phyloP scores from a whole-genome alignment of 2,113 vertebrate genomes.

The Catharus minimus region DNA sequence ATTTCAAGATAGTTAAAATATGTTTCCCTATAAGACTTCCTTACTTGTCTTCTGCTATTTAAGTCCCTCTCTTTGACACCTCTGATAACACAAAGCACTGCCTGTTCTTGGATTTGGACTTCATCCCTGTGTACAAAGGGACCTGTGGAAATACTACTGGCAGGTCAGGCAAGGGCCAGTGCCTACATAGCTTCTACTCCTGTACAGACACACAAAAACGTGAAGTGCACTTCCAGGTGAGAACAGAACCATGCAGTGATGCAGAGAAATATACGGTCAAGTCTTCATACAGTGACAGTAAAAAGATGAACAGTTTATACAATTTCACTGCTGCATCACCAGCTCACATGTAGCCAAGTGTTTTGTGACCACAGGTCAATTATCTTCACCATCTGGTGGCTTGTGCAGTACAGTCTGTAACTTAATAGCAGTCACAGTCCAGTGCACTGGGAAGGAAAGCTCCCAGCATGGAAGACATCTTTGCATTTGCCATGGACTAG shows the following conservation, averaged over 20 bases:
- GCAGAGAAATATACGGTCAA: not conserved
- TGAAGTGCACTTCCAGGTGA: not conserved
- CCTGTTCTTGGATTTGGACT: not conserved
- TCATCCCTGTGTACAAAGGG: not conserved
- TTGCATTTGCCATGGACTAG: not conserved
- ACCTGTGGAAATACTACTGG: not conserved
- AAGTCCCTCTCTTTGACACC: not conserved
- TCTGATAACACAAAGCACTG: not conserved
- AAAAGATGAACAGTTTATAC: not conserved
- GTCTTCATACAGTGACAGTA: not conserved
- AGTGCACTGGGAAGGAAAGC: not conserved
- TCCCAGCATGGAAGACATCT: not conserved
- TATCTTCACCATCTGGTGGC: not conserved
- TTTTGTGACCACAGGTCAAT: slow-evolving; percentile 16
- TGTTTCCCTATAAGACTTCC: not conserved
- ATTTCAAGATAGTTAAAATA: not conserved
- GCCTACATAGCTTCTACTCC: not conserved
- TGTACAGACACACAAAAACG: fast-evolving
- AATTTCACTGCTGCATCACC: not conserved
- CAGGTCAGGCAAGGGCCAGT: not conserved
- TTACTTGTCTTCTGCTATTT: not conserved
- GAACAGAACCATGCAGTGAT: not conserved
- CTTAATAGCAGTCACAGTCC: not conserved
- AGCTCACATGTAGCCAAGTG: not conserved
- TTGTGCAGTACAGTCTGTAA: not conserved